Evolutionary conservation across 1,140 invertebrate genomes (phyloP).

Genomic region (Anthonomus grandis): DNA sequence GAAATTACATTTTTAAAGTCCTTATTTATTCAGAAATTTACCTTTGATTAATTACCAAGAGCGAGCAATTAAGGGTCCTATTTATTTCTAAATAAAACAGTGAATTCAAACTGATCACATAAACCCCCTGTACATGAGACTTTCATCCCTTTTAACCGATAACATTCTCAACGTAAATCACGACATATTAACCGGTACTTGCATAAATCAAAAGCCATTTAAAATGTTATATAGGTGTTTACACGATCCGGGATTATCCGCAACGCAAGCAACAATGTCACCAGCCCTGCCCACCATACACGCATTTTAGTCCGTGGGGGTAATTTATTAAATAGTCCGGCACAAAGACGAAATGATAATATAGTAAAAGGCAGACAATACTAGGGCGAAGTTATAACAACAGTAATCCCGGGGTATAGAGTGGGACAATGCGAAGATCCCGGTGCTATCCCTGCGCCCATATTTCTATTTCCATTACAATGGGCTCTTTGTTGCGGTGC

Average conservation of each 20-base stretch:
- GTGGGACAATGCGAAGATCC: conserved; percentile 28
- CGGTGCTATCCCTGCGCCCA: conserved; percentile 20
- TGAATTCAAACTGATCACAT: no score
- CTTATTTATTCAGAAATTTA: no score
- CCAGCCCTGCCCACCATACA: conserved; percentile 19
- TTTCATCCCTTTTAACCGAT: no score
- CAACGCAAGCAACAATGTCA: conserved; percentile 21
- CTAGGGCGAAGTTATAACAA: conserved; percentile 27
- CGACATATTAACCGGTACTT: no score
- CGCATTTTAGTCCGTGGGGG: conserved; percentile 14
- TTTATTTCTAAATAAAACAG: no score
- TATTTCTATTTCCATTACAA: conserved; percentile 29
- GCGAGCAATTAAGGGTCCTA: no score
- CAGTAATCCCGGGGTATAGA: conserved; percentile 24
- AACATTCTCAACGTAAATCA: no score
- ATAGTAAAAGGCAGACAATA: conserved; percentile 18
- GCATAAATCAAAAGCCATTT: conserved; percentile 17
- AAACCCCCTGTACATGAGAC: no score
- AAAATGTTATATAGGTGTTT: conserved; percentile 24
- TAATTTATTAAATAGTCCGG: conserved; percentile 27
- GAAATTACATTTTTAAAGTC: no score
- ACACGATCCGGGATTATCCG: conserved; percentile 21
- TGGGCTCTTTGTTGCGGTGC: conserved; percentile 21
- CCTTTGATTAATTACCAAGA: no score
- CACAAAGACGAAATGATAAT: conserved; percentile 15